These are phyloP conservation scores for Lichenostomus cassidix DNA, from an alignment of 2,113 vertebrate species.

Conservation along the genomic window DNA sequence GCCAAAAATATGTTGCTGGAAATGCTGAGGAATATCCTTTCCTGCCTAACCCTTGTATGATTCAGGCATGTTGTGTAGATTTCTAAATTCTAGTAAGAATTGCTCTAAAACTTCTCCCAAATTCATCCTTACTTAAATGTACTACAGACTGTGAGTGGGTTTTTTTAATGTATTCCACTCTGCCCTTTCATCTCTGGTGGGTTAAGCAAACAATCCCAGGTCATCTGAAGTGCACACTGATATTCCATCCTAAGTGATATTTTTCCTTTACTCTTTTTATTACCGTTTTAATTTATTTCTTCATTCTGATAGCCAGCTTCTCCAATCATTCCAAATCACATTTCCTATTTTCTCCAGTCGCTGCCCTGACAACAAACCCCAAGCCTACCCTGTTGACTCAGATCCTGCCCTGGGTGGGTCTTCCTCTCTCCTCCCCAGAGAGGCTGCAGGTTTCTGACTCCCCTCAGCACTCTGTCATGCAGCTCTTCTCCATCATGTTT, in stretches of 20 bases:
- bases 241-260: neutral
- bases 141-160: rapidly evolving
- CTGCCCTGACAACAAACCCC: neutral
- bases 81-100: neutral
- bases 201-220: neutral
- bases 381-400: neutral
- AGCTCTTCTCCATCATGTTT: neutral
- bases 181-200: neutral
- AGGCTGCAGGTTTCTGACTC: neutral
- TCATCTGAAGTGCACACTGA: neutral
- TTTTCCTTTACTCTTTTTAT: neutral
- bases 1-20: neutral
- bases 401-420: neutral
- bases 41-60: neutral
- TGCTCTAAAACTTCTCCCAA: neutral
- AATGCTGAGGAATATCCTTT: neutral
- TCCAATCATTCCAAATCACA: neutral
- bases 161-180: neutral
- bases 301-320: neutral
- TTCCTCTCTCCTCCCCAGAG: neutral
- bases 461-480: neutral
- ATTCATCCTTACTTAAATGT: neutral
- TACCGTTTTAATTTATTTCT: neutral
- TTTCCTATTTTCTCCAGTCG: neutral
- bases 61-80: neutral